phyloP scores from a whole-genome alignment of 2,797 vertebrate genomes.

The Sebastes steindachneri region DNA sequence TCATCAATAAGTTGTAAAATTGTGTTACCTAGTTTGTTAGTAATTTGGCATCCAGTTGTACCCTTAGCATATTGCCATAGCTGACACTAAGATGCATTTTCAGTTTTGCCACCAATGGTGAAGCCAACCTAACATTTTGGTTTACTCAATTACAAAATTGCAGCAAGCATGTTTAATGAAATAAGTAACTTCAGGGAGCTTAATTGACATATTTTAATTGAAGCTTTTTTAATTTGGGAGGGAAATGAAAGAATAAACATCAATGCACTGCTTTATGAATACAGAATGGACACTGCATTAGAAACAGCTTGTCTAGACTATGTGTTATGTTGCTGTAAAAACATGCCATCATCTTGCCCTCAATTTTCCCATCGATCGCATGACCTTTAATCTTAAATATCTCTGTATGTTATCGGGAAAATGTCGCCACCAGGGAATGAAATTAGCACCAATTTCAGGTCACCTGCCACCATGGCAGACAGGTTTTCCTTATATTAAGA shows the following conservation, averaged over 20 bases:
- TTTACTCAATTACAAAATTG: background rate
- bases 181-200: background rate
- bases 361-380: background rate
- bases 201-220: background rate
- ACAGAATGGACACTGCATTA: background rate
- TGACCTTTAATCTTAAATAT: background rate
- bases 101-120: background rate
- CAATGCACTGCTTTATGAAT: background rate
- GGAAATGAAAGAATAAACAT: background rate
- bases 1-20: background rate
- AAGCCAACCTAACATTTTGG: background rate
- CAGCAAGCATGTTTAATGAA: background rate
- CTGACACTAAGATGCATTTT: background rate
- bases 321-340: background rate
- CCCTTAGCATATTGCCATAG: background rate
- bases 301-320: background rate
- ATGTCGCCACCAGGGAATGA: background rate
- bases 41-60: background rate
- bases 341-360: background rate
- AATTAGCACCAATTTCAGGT: too few species aligned
- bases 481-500: rapidly evolving
- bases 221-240: background rate
- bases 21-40: background rate
- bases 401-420: background rate
- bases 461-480: too few species aligned